Percentiles rank a stretch among this genome's conserved stretches.
Conservation (phyloP, 2,113 vertebrate species). For the Phrynosoma blainvillii region DNA sequence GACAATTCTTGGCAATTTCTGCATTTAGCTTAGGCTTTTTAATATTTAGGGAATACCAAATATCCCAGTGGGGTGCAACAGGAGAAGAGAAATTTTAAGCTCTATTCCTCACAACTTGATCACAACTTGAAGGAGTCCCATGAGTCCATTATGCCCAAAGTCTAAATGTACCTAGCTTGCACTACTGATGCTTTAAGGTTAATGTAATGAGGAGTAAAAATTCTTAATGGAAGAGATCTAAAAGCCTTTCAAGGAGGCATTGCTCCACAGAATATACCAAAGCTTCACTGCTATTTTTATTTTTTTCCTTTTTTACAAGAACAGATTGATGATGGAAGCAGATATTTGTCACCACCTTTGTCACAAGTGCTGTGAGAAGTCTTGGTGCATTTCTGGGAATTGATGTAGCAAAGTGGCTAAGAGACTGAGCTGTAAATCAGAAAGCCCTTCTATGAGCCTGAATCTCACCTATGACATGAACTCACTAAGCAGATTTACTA, state of each 20-base stretch:
- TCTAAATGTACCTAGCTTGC: not conserved
- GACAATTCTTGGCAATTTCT: not conserved
- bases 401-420: not conserved
- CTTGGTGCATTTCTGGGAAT: not conserved
- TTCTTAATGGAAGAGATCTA: not conserved
- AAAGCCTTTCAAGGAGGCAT: not conserved
- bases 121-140: not conserved
- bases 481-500: not conserved
- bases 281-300: not conserved
- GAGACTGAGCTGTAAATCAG: not conserved
- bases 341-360: not conserved
- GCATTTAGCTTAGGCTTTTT: slow-evolving; percentile 2
- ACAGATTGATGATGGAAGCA: not conserved
- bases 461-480: not conserved
- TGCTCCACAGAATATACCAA: not conserved
- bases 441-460: not conserved
- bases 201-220: not conserved
- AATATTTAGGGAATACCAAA: not conserved
- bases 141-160: not conserved
- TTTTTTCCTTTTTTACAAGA: not conserved
- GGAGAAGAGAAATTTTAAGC: not conserved
- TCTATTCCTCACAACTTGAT: not conserved
- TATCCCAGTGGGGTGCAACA: not conserved
- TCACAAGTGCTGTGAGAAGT: not conserved
- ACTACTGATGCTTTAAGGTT: not conserved